Base-by-base conservation (phyloP, 1,140 invertebrate species). In the Papilio polytes region DNA sequence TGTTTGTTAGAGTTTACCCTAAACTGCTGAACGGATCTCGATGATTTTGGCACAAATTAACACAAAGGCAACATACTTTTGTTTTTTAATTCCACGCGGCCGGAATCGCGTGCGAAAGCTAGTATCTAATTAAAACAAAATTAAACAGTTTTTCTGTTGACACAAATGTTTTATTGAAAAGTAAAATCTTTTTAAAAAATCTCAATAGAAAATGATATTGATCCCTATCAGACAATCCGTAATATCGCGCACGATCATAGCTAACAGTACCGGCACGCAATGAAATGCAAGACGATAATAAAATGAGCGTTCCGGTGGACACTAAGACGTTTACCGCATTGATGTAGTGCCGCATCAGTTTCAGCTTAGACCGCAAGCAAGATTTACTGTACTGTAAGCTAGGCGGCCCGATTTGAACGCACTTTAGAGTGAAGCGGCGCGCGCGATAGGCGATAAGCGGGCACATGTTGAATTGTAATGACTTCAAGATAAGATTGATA, bases 311-410 rank as follows among this genome's bases (percentile, higher is more conserved):
- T 84, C 80, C 83, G 82, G 83, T 87, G 86, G 90, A 89, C 90
- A 91, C 88, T 87, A 90, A 90, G 86, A 89, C 87, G 86, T 88
- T 91, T 91, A 90, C 86, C 86, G 82, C 85, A 88, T 89, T 91
- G 89, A 92, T 90, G 85, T 89, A 91, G 82, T 85, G 82, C 90
- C 85, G 85, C 88, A 90, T 92, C 91, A 91, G 88, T 92, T 91
- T 89, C 88, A 89, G 89, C 85, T 88, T 89, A 88, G 88, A 88
- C 85, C 82, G 85, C 89, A 83, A 86, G 82, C 82, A 86, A 90
- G 89, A 92, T 91, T 91, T 91, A 91, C 88, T 89, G 86, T 87
- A 89, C 80, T 88, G 87, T 86, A 87, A 89, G 89, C 86, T 85
- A 90, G 88, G 88, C 86, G 80, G 85, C 83, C 74, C 86, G 84